A percentile compares a stretch with the other conserved stretches of the same genome.
Conservation (phyloP, 2,113 vertebrate species). For the Pagrus major region DNA sequence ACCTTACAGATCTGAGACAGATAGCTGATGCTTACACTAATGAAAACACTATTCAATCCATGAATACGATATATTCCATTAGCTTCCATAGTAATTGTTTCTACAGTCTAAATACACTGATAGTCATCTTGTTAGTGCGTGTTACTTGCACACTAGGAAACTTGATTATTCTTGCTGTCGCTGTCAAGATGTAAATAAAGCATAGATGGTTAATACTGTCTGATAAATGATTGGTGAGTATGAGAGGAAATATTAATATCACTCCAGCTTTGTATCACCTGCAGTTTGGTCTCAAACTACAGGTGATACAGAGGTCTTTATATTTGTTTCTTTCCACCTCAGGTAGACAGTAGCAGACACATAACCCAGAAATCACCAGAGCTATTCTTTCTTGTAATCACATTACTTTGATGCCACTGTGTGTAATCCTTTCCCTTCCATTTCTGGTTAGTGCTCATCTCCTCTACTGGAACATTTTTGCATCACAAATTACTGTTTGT, state of each 20-base stretch:
- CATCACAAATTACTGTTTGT: slow-evolving; percentile 10
- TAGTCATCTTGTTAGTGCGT: not conserved
- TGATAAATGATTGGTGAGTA: not conserved
- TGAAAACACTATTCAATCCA: not conserved
- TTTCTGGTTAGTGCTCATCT: slow-evolving; percentile 11
- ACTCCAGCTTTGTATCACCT: not conserved
- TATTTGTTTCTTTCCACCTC: not conserved
- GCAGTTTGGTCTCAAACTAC: no score
- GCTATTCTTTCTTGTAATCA: not conserved
- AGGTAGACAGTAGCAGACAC: not conserved
- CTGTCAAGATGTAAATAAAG: slow-evolving; percentile 18
- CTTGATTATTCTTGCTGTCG: not conserved
- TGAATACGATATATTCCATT: not conserved
- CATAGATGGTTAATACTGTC: not conserved
- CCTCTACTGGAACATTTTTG: not conserved
- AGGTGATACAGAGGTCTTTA: no score
- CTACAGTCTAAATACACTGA: not conserved
- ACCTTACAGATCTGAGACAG: no score
- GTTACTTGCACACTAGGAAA: not conserved
- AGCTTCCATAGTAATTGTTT: not conserved
- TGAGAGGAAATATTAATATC: slow-evolving; percentile 16
- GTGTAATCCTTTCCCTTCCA: not conserved
- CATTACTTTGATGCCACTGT: not conserved
- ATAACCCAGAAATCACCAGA: not conserved
- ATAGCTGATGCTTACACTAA: not conserved